phyloP scores from a whole-genome alignment of 2,797 vertebrate species.

The Acropternis orthonyx region DNA sequence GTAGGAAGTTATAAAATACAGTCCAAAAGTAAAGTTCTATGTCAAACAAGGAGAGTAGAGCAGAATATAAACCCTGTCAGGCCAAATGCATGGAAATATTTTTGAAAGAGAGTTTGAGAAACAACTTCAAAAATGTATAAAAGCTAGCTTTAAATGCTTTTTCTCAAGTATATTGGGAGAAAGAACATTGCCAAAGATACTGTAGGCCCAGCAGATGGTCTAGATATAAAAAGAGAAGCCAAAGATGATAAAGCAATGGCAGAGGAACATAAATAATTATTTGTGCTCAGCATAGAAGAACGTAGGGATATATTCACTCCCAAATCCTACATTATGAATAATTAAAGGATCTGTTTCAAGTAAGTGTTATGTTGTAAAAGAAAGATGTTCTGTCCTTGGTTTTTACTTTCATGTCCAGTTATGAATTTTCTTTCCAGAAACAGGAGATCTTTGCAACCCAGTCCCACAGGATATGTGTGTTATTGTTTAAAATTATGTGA shows the following conservation, averaged over 20 bases:
- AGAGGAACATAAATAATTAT: not conserved
- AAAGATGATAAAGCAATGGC: not conserved
- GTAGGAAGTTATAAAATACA: not conserved
- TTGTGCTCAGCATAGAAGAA: not conserved
- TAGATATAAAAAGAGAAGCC: not conserved
- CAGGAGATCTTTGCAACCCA: not conserved
- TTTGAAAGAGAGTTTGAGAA: not conserved
- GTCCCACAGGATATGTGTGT: not conserved
- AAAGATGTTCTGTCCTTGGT: not conserved
- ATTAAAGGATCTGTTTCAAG: not conserved
- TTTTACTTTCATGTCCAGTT: not conserved
- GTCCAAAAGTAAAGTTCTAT: not conserved
- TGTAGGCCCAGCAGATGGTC: not conserved
- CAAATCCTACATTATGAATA: not conserved
- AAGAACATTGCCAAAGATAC: not conserved
- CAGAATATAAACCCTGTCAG: not conserved
- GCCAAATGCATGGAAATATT: not conserved
- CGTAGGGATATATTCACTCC: fast-evolving
- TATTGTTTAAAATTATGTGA: not conserved
- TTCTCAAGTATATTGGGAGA: not conserved
- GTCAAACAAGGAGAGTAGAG: not conserved
- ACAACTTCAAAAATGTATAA: not conserved
- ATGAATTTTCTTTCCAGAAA: not conserved
- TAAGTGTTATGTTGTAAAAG: not conserved
- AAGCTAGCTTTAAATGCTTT: not conserved